Base-by-base conservation (phyloP, 2,888 invertebrate genomes). In the Glyphotaelius pellucidus region DNA sequence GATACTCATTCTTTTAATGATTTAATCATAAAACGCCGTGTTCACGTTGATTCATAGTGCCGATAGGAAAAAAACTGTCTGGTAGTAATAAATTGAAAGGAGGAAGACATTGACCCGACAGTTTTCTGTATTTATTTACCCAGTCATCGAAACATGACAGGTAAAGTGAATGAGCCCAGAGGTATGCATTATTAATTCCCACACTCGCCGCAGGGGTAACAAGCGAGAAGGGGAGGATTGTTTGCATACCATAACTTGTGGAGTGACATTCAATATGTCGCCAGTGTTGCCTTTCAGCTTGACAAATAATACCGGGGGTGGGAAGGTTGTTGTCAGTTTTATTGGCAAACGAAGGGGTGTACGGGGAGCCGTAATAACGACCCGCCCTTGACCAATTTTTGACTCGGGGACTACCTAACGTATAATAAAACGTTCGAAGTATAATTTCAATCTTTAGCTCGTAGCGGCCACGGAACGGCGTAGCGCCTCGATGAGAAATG, bases 221-320 rank as follows among this genome's bases (percentile, higher is more conserved):
- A 42, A 38, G n/a, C 12, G 25, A n/a, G 15, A 42, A 25, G 9
- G 42, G 38, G n/a, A 42, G 42, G 85, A 38, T 67, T 67, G 85
- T 85, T 85, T 38, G 85, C 42, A 38, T 85, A 38, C 85, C 85
- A 42, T 85, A 38, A 85, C 38, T 85, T 38, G 42, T 85, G 38
- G 84, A 32, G 25, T 38, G 84, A 35, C 84, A 35, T 38, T 84
- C 84, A 38, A 38, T 38, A 85, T 35, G 85, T 38, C n/a, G 85
- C n/a, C 85, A 19, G 38, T 85, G 25, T 35, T 35, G 35, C n/a
- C 38, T 85, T 42, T 85, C 32, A 81, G 4, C 35, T 42, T 85
- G 42, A 38, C 38, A 25, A 85, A 38, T n/a, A n/a, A n/a, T 85
- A 85, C 9, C n/a, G 25, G 42, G 35, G 85, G 19, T 19, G 52